Evolutionary conservation across 2,797 vertebrate species (phyloP).

Genomic region (Crenuchus spilurus): DNA sequence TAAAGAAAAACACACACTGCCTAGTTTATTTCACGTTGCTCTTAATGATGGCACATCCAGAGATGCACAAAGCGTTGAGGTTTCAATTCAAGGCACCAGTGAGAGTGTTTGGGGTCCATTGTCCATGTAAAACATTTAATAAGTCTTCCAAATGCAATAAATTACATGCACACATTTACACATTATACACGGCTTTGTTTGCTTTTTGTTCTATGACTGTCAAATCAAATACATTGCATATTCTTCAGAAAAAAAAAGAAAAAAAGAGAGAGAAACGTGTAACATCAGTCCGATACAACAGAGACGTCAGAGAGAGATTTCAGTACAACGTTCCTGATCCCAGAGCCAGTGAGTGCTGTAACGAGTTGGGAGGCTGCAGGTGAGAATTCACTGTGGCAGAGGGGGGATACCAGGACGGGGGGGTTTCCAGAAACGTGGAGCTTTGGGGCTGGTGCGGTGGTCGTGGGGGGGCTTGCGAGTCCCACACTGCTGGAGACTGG

Average conservation of each 20-base stretch:
- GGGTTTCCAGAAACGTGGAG: conserved; percentile 94
- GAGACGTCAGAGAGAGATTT: conserved; percentile 61
- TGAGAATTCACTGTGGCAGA: conserved; percentile 85
- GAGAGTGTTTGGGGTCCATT: conserved; percentile 86
- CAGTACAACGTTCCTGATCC: conserved; percentile 98
- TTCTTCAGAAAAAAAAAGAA: conserved; percentile 88
- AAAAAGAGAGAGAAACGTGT: conserved; percentile 70
- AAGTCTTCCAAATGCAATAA: conserved; percentile 98
- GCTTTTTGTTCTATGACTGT: conserved; percentile 81
- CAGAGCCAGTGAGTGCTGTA: conserved; percentile 95
- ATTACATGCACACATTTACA: conserved; percentile 96
- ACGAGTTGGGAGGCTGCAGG: conserved; percentile 89
- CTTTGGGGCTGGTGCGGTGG: conserved; percentile 89
- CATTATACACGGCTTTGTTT: conserved; percentile 78
- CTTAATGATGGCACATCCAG: conserved; percentile 59
- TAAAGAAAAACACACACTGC: conserved; percentile 43
- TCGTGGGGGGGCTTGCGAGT: conserved; percentile 91
- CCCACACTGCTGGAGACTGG: conserved; percentile 96
- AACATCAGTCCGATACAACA: conserved; percentile 89
- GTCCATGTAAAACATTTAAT: conserved; percentile 90
- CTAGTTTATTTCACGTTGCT: conserved; percentile 53
- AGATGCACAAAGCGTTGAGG: conserved; percentile 84
- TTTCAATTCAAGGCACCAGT: conserved; percentile 89
- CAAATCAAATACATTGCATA: conserved; percentile 89
- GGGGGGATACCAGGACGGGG: conserved; percentile 90